phyloP scores from a whole-genome alignment of 1,140 invertebrate genomes.

The Drosophila yakuba region DNA sequence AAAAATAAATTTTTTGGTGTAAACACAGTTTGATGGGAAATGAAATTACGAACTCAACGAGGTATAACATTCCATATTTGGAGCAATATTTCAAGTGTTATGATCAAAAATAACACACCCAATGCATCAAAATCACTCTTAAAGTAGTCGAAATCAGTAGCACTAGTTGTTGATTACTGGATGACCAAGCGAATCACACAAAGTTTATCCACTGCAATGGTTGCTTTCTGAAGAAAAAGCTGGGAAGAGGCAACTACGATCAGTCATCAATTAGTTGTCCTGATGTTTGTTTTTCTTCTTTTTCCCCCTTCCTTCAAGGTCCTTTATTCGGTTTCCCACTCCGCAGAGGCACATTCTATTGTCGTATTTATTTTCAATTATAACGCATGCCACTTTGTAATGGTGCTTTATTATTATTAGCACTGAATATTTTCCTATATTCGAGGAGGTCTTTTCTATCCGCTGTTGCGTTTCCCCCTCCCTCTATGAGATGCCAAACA shows the following conservation, averaged over 20 bases:
- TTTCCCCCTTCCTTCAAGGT: conserved; percentile 5
- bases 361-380: conserved; percentile 80
- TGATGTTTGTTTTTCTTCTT: conserved; percentile 15
- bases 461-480: conserved; percentile 35
- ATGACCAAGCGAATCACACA: conserved; percentile 25
- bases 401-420: conserved; percentile 64
- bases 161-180: conserved; percentile 15
- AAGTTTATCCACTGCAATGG: not conserved
- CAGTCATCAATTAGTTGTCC: conserved; percentile 54
- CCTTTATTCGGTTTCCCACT: not conserved
- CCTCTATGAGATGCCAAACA: conserved; percentile 78
- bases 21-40: too few relatives aligned
- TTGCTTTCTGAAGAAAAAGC: not conserved
- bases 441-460: conserved; percentile 42
- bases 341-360: conserved; percentile 38
- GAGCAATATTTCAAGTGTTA: too few relatives aligned
- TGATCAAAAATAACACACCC: not conserved
- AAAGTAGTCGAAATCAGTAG: conserved; percentile 15
- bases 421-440: conserved; percentile 55
- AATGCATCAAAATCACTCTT: not conserved
- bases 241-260: conserved; percentile 3
- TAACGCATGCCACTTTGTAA: conserved; percentile 70
- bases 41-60: too few relatives aligned
- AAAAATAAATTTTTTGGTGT: too few relatives aligned
- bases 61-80: too few relatives aligned